Evolutionary conservation across 2,113 vertebrate genomes (phyloP), one percentile per base, ranked within the genome.

Genomic region (Natator depressus): DNA sequence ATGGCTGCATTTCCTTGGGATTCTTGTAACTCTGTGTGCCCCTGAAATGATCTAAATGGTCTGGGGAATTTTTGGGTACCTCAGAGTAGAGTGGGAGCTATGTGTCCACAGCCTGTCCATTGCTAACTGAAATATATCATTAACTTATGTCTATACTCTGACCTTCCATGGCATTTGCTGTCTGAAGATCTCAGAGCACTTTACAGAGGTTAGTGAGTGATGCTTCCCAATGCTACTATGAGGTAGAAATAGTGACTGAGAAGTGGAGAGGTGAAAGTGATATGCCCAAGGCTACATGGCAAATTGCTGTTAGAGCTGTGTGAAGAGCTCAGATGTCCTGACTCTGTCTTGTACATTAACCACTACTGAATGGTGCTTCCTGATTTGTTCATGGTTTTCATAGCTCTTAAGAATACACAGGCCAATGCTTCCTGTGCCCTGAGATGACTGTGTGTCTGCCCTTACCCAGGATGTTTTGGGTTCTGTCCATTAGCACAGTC

Each of bases 111-210:
- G 11, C 31, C 25, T 25, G 1, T 62, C 42, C 3, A 55, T 25
- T 35, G 0, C 0, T 72, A 31, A 72, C 51, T 82, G 38, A 89
- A 84, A 54, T 13, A 35, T 35, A 0, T 35, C 49, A 1, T 1
- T 0, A 59, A 11, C 80, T 14, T 72, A 35, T 79, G 55, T 8
- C 62, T 35, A 19, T 86, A 89, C 59, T 82, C 5, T 54, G 38
- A 57, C 53, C 42, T 84, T 89, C n/a, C 51, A 20, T 6, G 78
- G 78, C 57, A 25, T 49, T 20, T 72, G 65, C 46, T 87, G 69
- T 62, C 81, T 80, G 93, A 76, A 78, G 47, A 62, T 86, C 81
- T 86, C 38, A 38, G 31, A 92, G 51, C 80, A 22, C 53, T 90
- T 87, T 82, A 3, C 11, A 75, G 57, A 83, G 42, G 51, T 79